Evolutionary conservation across 1,140 invertebrate species (phyloP).

Genomic region (Drosophila cardini): DNA sequence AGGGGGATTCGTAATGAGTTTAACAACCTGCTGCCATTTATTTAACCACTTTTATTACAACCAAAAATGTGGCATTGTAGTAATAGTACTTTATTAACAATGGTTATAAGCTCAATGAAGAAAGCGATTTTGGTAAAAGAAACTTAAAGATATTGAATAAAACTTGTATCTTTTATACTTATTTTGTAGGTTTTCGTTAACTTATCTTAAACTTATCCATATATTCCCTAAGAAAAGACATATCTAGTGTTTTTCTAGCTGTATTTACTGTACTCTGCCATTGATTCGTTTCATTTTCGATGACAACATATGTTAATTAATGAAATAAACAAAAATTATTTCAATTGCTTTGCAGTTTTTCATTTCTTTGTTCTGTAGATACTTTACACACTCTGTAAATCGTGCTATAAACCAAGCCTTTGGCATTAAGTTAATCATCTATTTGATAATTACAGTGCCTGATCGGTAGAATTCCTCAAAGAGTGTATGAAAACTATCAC

Average conservation of each 20-base stretch:
- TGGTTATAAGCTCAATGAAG: not conserved
- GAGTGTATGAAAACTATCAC: not conserved
- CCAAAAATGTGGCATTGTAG: slow-evolving; percentile 17
- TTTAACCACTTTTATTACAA: slow-evolving; percentile 39
- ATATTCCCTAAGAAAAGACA: no score
- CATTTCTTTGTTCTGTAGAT: not conserved
- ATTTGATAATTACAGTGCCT: slow-evolving; percentile 6
- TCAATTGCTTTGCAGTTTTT: slow-evolving; percentile 5
- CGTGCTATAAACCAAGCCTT: not conserved
- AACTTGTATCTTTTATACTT: no score
- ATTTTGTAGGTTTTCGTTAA: no score
- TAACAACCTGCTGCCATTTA: slow-evolving; percentile 63
- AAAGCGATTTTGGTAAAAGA: not conserved
- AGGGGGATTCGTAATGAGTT: slow-evolving; percentile 58
- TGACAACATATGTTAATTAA: slow-evolving; percentile 52
- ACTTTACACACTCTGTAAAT: not conserved
- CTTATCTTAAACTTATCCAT: no score
- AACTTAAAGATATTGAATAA: not conserved
- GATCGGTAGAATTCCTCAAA: not conserved
- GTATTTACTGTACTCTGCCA: slow-evolving; percentile 39
- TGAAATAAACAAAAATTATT: slow-evolving; percentile 10
- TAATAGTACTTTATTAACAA: slow-evolving; percentile 13
- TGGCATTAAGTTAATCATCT: slow-evolving; percentile 8
- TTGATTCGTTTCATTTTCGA: slow-evolving; percentile 41
- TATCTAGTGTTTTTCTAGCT: not conserved